phyloP scores from a whole-genome alignment of 2,888 invertebrate genomes.

The Maniola hyperantus region DNA sequence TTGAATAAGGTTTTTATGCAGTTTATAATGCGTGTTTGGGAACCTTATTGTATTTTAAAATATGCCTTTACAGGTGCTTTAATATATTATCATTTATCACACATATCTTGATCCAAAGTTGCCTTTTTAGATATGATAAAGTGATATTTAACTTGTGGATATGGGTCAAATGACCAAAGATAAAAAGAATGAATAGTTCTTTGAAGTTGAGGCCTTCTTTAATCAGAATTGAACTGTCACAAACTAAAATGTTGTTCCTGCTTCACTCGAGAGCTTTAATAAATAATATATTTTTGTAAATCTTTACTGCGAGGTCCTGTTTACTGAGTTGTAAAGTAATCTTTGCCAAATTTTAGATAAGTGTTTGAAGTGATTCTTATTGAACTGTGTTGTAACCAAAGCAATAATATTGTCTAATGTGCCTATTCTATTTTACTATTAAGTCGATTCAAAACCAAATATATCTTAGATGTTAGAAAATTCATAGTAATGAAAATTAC shows the following conservation, averaged over 20 bases:
- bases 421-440: slow-evolving; percentile 64
- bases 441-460: slow-evolving; percentile 70
- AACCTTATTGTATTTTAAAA: slow-evolving; percentile 64
- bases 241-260: slow-evolving; percentile 62
- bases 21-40: slow-evolving; percentile 71
- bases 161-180: slow-evolving; percentile 73
- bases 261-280: slow-evolving; percentile 66
- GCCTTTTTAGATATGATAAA: slow-evolving; percentile 81
- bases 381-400: slow-evolving; percentile 79
- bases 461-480: slow-evolving; percentile 60
- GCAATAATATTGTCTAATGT: slow-evolving; percentile 77
- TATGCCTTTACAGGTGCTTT: slow-evolving; percentile 79
- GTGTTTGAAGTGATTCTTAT: slow-evolving; percentile 70
- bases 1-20: slow-evolving; percentile 62
- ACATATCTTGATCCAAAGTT: slow-evolving; percentile 80
- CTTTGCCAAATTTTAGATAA: slow-evolving; percentile 79
- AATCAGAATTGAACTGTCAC: slow-evolving; percentile 56
- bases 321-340: slow-evolving; percentile 63
- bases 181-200: slow-evolving; percentile 55
- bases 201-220: slow-evolving; percentile 61
- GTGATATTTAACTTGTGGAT: slow-evolving; percentile 70
- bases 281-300: slow-evolving; percentile 67
- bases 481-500: slow-evolving; percentile 46
- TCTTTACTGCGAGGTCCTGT: slow-evolving; percentile 56
- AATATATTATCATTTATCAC: slow-evolving; percentile 71